phyloP scores from a whole-genome alignment of 2,888 invertebrate genomes.

The Pocota personata region DNA sequence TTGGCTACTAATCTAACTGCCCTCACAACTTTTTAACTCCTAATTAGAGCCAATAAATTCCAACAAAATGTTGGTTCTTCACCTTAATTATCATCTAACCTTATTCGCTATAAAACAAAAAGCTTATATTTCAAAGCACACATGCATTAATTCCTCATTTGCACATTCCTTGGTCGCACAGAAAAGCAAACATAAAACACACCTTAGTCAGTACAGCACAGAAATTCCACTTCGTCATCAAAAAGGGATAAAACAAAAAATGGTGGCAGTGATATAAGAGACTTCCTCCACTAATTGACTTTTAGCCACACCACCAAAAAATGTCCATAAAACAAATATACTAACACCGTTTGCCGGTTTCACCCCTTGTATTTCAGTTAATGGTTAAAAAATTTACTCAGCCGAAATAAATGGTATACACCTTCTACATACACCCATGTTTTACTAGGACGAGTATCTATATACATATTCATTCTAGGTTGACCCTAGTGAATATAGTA shows the following conservation, averaged over 20 bases:
- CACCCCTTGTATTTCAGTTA: conserved; percentile 16
- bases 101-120: neutral
- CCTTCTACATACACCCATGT: neutral
- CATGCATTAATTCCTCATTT: neutral
- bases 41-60: neutral
- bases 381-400: conserved; percentile 32
- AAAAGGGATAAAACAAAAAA: conserved; percentile 3
- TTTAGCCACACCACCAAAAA: conserved; percentile 24
- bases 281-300: conserved; percentile 32
- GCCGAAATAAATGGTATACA: conserved; percentile 32
- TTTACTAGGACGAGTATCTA: neutral
- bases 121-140: conserved; percentile 1
- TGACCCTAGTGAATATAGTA: conserved; percentile 18
- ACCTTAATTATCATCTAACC: neutral
- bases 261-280: neutral
- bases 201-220: neutral
- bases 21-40: neutral
- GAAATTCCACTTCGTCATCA: neutral
- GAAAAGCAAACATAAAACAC: conserved; percentile 10
- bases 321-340: conserved; percentile 16
- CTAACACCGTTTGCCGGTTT: neutral
- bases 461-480: neutral
- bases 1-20: too few species aligned
- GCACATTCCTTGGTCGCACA: neutral
- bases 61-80: neutral